Evolutionary conservation across 2,797 vertebrate genomes (phyloP), one percentile per base, ranked within the genome.

Genomic region (Taenioides sp.): DNA sequence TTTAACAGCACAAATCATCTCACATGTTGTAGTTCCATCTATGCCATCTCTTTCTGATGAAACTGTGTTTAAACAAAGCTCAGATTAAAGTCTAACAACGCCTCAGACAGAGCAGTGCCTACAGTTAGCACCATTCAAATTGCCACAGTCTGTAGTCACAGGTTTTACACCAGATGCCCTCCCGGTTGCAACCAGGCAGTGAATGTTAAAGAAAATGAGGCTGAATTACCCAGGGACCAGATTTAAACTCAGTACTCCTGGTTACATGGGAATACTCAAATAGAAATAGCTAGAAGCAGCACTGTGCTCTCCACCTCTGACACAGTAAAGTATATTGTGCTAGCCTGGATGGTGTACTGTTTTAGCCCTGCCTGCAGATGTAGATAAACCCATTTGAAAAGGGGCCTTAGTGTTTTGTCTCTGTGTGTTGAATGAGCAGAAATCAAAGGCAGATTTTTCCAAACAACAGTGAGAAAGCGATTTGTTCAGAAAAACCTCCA

Each of bases 401-500:
- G 22, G 43, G 22, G 67, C 37, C 22, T 69, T 27, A 43, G 54
- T 43, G 49, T 60, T 49, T 18, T 17, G n/a, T 14, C 16, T 9
- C 47, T 50, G 22, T 31, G 40, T 31, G 2, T 54, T 60, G 57
- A 60, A 49, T 10, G 2, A 64, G n/a, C 0, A 20, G 34, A 76
- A 71, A 73, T 64, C 28, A 31, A 50, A 75, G 64, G 54, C 67
- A 11, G 55, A 59, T 67, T 69, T 69, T 65, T 59, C 25, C 65
- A 60, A 64, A 74, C 43, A 64, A 31, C 18, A 55, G 54, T 20
- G 54, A 69, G 67, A 22, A 43, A 25, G 54, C 34, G n/a, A 40
- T 58, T 68, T 58, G 54, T 68, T 68, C 12, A 67, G 17, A 59
- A 43, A 77, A 64, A 70, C 25, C 67, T 68, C 31, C 18, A 71